Percentiles rank a stretch among this genome's conserved stretches.
Evolutionary conservation across 2,888 invertebrate species (phyloP).

Genomic region (Harpalus rubripes): DNA sequence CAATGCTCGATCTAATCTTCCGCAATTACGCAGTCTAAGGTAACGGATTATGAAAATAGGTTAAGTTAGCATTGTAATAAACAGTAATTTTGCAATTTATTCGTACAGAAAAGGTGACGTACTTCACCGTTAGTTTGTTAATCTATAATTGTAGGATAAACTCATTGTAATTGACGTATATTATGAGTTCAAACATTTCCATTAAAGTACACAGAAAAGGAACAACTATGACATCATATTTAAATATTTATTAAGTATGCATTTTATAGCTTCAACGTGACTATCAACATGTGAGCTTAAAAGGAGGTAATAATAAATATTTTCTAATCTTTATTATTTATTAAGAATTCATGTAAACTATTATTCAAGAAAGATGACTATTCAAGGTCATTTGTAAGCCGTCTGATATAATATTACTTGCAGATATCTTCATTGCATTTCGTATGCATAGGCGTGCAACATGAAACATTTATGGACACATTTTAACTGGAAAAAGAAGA

Average conservation of each 20-base stretch:
- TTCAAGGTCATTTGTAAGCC: no score
- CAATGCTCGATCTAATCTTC: conserved; percentile 28
- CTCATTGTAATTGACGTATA: conserved; percentile 3
- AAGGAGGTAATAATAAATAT: no score
- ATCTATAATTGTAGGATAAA: conserved; percentile 40
- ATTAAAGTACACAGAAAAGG: neutral
- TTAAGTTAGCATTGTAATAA: conserved; percentile 2
- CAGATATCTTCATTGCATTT: no score
- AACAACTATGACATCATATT: neutral
- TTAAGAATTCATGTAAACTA: no score
- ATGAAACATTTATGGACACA: no score
- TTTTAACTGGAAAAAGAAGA: no score
- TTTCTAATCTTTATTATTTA: no score
- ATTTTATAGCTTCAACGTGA: no score
- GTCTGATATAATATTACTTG: no score
- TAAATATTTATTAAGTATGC: neutral
- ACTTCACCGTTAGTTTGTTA: conserved; percentile 15
- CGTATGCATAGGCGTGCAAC: no score
- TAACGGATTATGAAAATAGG: conserved; percentile 14
- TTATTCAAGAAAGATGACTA: no score
- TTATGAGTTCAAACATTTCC: neutral
- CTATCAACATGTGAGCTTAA: no score
- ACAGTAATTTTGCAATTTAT: conserved; percentile 34
- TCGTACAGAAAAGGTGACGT: conserved; percentile 24
- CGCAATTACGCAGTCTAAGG: conserved; percentile 13